Percentiles rank a stretch among this genome's conserved stretches.
Conservation (phyloP, 2,797 vertebrate genomes). For the Cuculus canorus region DNA sequence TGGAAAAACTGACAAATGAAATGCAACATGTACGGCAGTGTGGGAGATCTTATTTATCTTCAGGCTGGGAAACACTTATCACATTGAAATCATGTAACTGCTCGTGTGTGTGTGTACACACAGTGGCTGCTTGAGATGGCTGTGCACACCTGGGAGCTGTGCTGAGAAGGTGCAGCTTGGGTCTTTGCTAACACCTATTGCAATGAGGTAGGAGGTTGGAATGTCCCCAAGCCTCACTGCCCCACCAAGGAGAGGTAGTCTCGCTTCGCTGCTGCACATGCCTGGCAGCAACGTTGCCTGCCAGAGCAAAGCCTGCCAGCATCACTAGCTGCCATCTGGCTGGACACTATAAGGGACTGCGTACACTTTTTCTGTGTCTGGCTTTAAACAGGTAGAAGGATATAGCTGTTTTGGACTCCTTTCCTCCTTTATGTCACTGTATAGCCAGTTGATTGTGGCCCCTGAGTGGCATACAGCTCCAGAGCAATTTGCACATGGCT, state of each 20-base stretch:
- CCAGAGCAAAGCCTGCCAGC: background rate
- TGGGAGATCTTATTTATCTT: background rate
- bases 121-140: background rate
- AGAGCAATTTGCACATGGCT: background rate
- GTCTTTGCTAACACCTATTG: background rate
- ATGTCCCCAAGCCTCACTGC: fast-evolving
- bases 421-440: background rate
- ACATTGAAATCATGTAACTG: background rate
- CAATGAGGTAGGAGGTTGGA: fast-evolving
- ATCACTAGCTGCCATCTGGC: background rate
- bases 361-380: background rate
- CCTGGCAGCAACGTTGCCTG: background rate
- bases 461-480: background rate
- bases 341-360: background rate
- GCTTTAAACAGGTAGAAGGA: background rate
- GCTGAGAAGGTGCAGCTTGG: background rate
- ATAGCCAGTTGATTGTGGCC: background rate
- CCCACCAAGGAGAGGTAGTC: fast-evolving
- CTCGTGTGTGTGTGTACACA: too few species aligned
- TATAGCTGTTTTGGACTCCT: background rate
- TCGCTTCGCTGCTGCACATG: fast-evolving
- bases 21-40: background rate
- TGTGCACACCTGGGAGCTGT: background rate
- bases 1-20: slow-evolving; percentile 35
- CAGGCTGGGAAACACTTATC: background rate